Evolutionary conservation across 1,140 invertebrate genomes (phyloP).

Genomic region (Sminthurides bifidus): DNA sequence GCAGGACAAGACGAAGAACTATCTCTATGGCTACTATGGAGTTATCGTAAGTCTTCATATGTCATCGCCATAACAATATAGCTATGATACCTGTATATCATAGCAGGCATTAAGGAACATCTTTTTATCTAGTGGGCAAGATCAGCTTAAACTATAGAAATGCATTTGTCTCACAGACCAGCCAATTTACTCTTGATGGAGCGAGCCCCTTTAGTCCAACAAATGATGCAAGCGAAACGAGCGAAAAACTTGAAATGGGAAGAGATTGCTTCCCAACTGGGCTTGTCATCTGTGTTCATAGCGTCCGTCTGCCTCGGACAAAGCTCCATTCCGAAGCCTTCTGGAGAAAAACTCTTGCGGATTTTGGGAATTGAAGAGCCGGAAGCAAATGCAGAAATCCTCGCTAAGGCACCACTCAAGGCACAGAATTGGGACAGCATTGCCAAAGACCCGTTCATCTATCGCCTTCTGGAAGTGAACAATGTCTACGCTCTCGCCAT

Average conservation of each 20-base stretch:
- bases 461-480: conserved; percentile 34
- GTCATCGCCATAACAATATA: too few species aligned
- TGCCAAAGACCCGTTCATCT: conserved; percentile 35
- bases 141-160: too few species aligned
- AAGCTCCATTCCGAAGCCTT: conserved; percentile 26
- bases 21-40: too few species aligned
- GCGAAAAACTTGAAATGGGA: conserved; percentile 32
- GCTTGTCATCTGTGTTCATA: conserved; percentile 33
- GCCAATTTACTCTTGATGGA: not conserved
- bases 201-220: not conserved
- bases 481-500: conserved; percentile 35
- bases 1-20: too few species aligned
- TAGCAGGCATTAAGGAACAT: too few species aligned
- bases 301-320: conserved; percentile 35
- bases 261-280: conserved; percentile 32
- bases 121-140: too few species aligned
- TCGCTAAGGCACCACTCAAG: conserved; percentile 29
- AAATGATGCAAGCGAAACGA: conserved; percentile 14
- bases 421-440: conserved; percentile 17
- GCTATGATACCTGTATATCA: too few species aligned
- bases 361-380: conserved; percentile 5
- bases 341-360: conserved; percentile 18
- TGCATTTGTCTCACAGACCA: too few species aligned
- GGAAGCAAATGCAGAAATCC: conserved; percentile 13
- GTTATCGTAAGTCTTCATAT: too few species aligned